Evolutionary conservation across 2,888 invertebrate species (phyloP), one percentile per base, ranked within the genome.

Genomic region (Thysanoteuthis rhombus): DNA sequence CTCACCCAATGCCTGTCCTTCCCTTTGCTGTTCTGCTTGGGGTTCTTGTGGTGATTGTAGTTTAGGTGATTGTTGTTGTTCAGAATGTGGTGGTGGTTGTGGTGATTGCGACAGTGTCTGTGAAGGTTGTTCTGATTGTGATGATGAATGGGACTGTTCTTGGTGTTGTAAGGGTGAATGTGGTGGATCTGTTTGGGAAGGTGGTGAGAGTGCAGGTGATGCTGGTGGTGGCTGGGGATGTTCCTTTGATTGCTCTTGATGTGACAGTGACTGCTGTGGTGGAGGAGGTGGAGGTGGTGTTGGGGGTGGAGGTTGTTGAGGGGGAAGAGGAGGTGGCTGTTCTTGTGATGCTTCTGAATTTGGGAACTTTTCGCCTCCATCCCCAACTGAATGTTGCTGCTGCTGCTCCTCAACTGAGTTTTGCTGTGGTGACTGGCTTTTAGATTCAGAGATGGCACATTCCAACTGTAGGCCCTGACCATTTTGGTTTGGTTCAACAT

Each of bases 401-500:
- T 75, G 12, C n/a, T 36, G 12, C n/a, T 75, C 75, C 75, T 75
- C n/a, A 19, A 36, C 75, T n/a, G 75, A n/a, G 75, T 75, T 75
- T 75, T n/a, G n/a, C 75, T 75, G 75, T n/a, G 75, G 75, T 75
- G 75, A 75, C n/a, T 75, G 75, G 75, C 75, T 75, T 75, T 75
- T 75, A n/a, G 75, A 75, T 75, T 75, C 75, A 10, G 75, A 75
- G 75, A n/a, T 75, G 75, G 75, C n/a, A 75, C 75, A 75, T 75
- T 75, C 75, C n/a, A n/a, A 75, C 75, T 75, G 75, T 75, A 12
- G 75, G 75, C n/a, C 75, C n/a, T 36, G 75, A 36, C n/a, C 75
- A 75, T 75, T 75, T 75, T 75, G 16, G 75, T 25, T 75, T n/a
- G 75, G 75, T 75, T 75, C 75, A 75, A 75, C 12, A 75, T 75